A percentile compares a stretch with the other conserved stretches of the same genome.
Evolutionary conservation across 2,113 vertebrate genomes (phyloP).

Genomic region (Cricetomys ansorgei): DNA sequence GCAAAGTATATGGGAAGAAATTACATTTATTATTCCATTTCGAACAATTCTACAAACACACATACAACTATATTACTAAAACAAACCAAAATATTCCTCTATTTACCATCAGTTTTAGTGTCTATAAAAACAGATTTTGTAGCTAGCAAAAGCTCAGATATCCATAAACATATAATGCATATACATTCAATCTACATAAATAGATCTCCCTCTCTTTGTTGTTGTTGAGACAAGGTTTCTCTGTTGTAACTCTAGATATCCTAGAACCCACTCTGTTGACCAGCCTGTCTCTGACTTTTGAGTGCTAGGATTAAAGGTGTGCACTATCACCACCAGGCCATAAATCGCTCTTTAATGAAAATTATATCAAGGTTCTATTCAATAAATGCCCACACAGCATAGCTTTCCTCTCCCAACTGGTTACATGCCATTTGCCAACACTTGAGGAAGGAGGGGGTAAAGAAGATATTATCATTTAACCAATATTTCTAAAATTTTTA

Average conservation of each 20-base stretch:
- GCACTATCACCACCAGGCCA: no score
- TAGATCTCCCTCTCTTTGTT: neutral
- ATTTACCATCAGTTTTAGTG: neutral
- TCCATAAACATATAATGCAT: neutral
- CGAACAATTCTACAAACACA: neutral
- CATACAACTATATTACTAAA: neutral
- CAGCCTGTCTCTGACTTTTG: no score
- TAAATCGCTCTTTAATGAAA: no score
- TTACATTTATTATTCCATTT: neutral
- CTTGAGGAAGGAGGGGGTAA: rapidly evolving
- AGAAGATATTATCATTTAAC: neutral
- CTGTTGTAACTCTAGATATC: no score
- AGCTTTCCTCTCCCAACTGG: neutral
- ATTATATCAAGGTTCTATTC: no score
- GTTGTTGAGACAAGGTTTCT: no score
- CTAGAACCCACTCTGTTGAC: no score
- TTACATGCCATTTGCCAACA: neutral
- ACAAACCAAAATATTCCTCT: neutral
- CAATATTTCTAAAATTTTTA: neutral
- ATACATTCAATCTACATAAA: neutral
- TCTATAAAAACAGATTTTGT: rapidly evolving
- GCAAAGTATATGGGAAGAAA: neutral
- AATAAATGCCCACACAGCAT: neutral
- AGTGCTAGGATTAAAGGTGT: no score
- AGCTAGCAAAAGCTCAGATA: neutral